Evolutionary conservation across 1,140 invertebrate species (phyloP).

Genomic region (Prorops nasuta): DNA sequence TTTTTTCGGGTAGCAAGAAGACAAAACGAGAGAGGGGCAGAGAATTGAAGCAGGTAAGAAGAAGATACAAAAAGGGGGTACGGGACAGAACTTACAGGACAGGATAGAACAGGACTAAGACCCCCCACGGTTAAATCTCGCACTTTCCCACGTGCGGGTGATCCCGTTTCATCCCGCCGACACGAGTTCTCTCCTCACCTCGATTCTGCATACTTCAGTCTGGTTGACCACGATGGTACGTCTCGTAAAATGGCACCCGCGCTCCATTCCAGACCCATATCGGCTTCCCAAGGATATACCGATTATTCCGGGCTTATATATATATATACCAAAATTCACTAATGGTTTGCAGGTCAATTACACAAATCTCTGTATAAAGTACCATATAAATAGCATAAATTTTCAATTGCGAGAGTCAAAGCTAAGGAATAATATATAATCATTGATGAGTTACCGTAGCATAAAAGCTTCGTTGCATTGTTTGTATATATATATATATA

Average conservation of each 20-base stretch:
- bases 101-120: slow-evolving; percentile 42
- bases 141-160: slow-evolving; percentile 57
- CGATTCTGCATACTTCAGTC: slow-evolving; percentile 37
- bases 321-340: too few relatives aligned
- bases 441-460: too few relatives aligned
- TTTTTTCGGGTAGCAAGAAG: slow-evolving; percentile 27
- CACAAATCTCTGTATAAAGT: too few relatives aligned
- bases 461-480: too few relatives aligned
- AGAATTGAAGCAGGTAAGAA: slow-evolving; percentile 23
- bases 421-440: too few relatives aligned
- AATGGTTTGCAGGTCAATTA: too few relatives aligned
- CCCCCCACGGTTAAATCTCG: slow-evolving; percentile 52
- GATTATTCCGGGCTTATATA: too few relatives aligned
- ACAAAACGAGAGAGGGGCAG: slow-evolving; percentile 28
- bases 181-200: slow-evolving; percentile 37
- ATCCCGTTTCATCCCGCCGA: slow-evolving; percentile 54
- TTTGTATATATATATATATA: too few relatives aligned
- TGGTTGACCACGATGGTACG: background rate
- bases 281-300: too few relatives aligned
- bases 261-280: too few relatives aligned
- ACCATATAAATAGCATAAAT: too few relatives aligned
- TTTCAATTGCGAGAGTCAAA: too few relatives aligned
- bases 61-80: slow-evolving; percentile 30
- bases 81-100: slow-evolving; percentile 24
- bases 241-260: background rate